Conservation (phyloP, 1,140 invertebrate species). For the Pinna nobilis region DNA sequence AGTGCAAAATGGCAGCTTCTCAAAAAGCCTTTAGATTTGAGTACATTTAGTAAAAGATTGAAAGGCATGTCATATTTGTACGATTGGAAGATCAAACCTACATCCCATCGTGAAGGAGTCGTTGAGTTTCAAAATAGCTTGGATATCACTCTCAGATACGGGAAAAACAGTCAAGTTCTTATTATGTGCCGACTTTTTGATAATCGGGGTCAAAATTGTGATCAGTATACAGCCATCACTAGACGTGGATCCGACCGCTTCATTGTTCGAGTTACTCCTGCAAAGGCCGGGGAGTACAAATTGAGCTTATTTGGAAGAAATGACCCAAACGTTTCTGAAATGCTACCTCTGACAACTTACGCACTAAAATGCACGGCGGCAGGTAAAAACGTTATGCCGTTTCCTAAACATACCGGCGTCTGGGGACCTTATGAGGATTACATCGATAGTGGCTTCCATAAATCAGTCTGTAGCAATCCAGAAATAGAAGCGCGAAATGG, state of each 20-base stretch:
- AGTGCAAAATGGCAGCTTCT: conserved; percentile 31
- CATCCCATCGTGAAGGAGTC: conserved; percentile 21
- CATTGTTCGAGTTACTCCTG: neutral
- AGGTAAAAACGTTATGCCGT: neutral
- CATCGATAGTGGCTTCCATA: conserved; percentile 20
- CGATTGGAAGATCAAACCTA: conserved; percentile 17
- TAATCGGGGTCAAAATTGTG: neutral
- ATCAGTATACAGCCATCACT: conserved; percentile 2
- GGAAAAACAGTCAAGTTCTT: neutral
- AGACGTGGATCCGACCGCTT: neutral
- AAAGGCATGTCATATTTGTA: conserved; percentile 21
- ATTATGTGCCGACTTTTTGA: neutral
- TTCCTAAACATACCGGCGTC: conserved; percentile 9
- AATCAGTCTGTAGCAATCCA: neutral
- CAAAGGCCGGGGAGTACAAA: neutral
- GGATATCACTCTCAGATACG: conserved; percentile 1
- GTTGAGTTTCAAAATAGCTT: conserved; percentile 16
- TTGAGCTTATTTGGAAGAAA: conserved; percentile 1
- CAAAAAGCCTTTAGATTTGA: conserved; percentile 1
- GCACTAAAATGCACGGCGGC: conserved; percentile 1
- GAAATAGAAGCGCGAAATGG: neutral
- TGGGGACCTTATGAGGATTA: conserved; percentile 27
- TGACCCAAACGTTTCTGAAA: conserved; percentile 7
- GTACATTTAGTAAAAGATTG: conserved; percentile 28
- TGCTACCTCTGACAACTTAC: conserved; percentile 6